Conservation (phyloP, 2,888 invertebrate species). For the Plagodis dolabraria region DNA sequence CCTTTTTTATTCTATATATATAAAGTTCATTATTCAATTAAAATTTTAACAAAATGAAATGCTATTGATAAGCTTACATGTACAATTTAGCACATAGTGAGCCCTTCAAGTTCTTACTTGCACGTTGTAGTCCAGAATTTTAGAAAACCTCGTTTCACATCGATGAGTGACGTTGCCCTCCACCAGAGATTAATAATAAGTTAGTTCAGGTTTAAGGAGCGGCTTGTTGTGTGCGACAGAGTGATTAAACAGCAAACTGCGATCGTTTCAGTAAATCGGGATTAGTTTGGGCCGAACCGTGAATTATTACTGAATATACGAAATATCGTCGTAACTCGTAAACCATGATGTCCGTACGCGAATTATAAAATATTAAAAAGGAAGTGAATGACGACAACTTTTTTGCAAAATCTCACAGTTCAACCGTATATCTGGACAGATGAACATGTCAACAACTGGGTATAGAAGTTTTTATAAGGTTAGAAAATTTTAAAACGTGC, state of each 20-base stretch:
- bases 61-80: too few relatives aligned
- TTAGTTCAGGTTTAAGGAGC: conserved; percentile 67
- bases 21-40: too few relatives aligned
- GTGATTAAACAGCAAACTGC: conserved; percentile 77
- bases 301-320: conserved; percentile 60
- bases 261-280: conserved; percentile 79
- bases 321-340: conserved; percentile 26
- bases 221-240: conserved; percentile 79
- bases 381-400: too few relatives aligned
- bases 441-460: too few relatives aligned
- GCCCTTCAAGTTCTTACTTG: not conserved
- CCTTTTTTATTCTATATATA: too few relatives aligned
- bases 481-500: too few relatives aligned
- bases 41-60: too few relatives aligned
- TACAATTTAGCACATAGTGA: too few relatives aligned
- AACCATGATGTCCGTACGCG: conserved; percentile 53
- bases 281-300: conserved; percentile 70
- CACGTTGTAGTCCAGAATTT: not conserved
- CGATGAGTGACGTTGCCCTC: conserved; percentile 9
- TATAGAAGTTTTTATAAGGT: too few relatives aligned
- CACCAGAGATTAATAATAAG: conserved; percentile 34
- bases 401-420: too few relatives aligned
- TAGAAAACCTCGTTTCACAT: conserved; percentile 12
- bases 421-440: too few relatives aligned
- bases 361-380: too few relatives aligned